A percentile compares a stretch with the other conserved stretches of the same genome.
Evolutionary conservation across 35 echinoderm and acorn worm species (phyloP).

Genomic region (Antedon bifida): DNA sequence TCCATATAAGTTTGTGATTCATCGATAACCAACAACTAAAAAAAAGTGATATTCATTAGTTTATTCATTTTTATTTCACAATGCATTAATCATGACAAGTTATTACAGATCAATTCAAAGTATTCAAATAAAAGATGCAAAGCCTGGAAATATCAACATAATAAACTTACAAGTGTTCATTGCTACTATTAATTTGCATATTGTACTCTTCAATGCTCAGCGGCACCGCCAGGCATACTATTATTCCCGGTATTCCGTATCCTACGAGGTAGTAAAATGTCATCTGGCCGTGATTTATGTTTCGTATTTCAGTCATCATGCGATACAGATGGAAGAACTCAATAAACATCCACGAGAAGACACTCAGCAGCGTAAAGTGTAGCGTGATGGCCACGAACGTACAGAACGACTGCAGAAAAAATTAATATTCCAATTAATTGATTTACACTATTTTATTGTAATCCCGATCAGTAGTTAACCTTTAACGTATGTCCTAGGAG

Average conservation of each 20-base stretch:
- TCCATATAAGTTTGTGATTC: conserved; percentile 79
- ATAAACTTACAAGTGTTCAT: conserved; percentile 84
- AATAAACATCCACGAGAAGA: conserved; percentile 98
- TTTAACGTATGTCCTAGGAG: not conserved
- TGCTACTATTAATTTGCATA: conserved; percentile 44
- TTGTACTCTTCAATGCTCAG: conserved; percentile 78
- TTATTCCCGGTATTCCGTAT: conserved; percentile 72
- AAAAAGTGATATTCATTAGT: conserved; percentile 9
- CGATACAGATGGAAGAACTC: conserved; percentile 96
- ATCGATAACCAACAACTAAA: conserved; percentile 83
- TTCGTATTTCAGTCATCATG: conserved; percentile 95
- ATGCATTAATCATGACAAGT: too few species aligned
- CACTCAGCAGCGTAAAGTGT: conserved; percentile 74
- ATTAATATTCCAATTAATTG: not conserved
- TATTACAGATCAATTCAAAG: too few species aligned
- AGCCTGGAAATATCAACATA: not conserved
- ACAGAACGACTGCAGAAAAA: conserved; percentile 54
- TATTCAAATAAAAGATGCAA: conserved; percentile 10
- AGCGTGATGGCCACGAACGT: conserved; percentile 73
- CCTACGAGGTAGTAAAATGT: conserved; percentile 70
- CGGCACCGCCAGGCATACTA: conserved; percentile 70
- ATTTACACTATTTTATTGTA: not conserved
- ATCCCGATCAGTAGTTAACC: not conserved
- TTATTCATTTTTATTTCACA: too few species aligned
- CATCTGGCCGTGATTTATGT: conserved; percentile 96